Conservation (phyloP, 1,140 invertebrate species). For the Bilobella aurantiaca region DNA sequence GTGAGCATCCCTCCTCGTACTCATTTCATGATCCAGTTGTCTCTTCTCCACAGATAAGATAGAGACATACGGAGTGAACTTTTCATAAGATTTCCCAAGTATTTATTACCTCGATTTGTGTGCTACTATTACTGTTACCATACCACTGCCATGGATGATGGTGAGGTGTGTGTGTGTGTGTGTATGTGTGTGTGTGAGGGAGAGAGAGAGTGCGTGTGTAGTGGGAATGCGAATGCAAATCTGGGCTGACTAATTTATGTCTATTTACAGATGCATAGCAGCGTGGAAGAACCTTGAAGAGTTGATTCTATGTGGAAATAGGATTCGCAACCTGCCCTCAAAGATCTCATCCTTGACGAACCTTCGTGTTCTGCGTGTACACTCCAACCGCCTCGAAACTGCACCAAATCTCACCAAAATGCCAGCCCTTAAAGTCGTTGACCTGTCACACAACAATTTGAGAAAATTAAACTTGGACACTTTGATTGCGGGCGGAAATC, state of each 20-base stretch:
- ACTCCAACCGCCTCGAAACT: conserved; percentile 64
- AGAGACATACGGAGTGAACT: too few species aligned
- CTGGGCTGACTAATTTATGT: conserved; percentile 42
- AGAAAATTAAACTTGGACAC: conserved; percentile 62
- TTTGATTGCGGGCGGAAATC: conserved; percentile 59
- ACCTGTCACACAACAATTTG: conserved; percentile 72
- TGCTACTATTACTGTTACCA: too few species aligned
- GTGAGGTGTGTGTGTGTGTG: too few species aligned
- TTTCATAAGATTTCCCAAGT: too few species aligned
- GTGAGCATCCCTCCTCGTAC: too few species aligned
- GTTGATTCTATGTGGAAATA: conserved; percentile 71
- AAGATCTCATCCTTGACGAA: conserved; percentile 59
- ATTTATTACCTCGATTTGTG: too few species aligned
- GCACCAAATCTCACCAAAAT: conserved; percentile 65
- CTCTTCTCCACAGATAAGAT: too few species aligned
- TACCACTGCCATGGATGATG: too few species aligned
- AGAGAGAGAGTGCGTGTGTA: too few species aligned
- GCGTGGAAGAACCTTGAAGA: conserved; percentile 69
- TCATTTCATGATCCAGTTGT: too few species aligned
- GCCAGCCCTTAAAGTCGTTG: conserved; percentile 60
- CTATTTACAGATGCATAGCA: conserved; percentile 57
- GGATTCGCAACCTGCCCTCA: conserved; percentile 61
- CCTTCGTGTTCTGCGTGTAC: conserved; percentile 62
- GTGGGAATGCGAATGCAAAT: too few species aligned
- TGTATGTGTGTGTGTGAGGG: too few species aligned